Percentiles rank a stretch among this genome's conserved stretches.
These are phyloP conservation scores for Calephelis nemesis DNA, from an alignment of 1,140 invertebrate species.

Conservation along the genomic window DNA sequence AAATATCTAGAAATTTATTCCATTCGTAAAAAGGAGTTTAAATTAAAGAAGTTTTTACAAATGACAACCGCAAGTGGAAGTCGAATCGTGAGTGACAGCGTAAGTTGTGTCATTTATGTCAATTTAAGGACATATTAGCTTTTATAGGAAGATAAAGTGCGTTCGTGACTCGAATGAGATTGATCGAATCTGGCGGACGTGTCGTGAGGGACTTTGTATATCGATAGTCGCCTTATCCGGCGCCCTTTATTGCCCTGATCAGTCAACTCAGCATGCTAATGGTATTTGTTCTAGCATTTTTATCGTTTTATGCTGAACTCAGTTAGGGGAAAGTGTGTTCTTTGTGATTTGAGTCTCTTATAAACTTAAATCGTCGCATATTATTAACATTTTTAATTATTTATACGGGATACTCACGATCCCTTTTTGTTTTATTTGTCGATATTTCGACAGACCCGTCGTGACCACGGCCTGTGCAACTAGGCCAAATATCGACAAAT, in stretches of 20 bases:
- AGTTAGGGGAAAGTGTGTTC: too few relatives aligned
- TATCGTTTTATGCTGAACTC: neutral
- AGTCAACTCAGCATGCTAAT: slow-evolving; percentile 19
- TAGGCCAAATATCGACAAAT: too few relatives aligned
- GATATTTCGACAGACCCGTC: too few relatives aligned
- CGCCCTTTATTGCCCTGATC: slow-evolving; percentile 34
- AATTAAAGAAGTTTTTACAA: neutral
- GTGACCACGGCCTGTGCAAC: too few relatives aligned
- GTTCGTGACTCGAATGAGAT: slow-evolving; percentile 45
- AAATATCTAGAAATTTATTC: too few relatives aligned
- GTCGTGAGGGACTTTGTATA: slow-evolving; percentile 40
- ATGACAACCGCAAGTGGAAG: slow-evolving; percentile 20
- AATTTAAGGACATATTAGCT: slow-evolving; percentile 42
- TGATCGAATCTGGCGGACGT: slow-evolving; percentile 42
- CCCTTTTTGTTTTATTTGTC: too few relatives aligned
- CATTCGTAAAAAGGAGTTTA: neutral
- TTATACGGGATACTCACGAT: too few relatives aligned
- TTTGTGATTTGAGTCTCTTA: too few relatives aligned
- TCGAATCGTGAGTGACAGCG: slow-evolving; percentile 23
- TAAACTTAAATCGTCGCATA: too few relatives aligned
- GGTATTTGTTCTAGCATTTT: slow-evolving; percentile 13
- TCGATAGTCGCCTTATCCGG: slow-evolving; percentile 45
- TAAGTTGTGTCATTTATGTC: slow-evolving; percentile 37
- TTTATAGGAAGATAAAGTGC: slow-evolving; percentile 41
- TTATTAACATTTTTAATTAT: too few relatives aligned